Percentiles rank a stretch among this genome's conserved stretches.
Conservation (phyloP, 2,797 vertebrate species). For the Momotus momota region DNA sequence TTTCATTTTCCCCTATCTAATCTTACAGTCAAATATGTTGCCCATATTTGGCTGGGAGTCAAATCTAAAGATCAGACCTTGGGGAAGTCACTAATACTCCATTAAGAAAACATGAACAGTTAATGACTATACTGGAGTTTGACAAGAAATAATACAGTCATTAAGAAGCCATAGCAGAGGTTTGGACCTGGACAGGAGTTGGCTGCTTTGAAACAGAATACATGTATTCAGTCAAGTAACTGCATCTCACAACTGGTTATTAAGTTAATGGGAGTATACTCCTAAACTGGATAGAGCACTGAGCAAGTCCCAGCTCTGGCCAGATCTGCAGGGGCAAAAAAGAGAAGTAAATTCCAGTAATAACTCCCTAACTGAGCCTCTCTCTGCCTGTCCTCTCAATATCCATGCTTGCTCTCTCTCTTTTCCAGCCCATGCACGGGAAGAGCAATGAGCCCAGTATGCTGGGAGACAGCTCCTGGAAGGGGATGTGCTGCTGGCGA, state of each 20-base stretch:
- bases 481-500: background rate
- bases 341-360: background rate
- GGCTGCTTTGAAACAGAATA: constrained; percentile 1
- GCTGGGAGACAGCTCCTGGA: background rate
- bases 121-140: background rate
- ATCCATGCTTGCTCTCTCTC: background rate
- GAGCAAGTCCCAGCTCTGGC: background rate
- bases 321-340: background rate
- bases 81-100: background rate
- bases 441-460: background rate
- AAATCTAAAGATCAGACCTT: background rate
- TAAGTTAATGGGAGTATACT: background rate
- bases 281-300: background rate
- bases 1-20: constrained; percentile 7
- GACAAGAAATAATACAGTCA: background rate
- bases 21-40: background rate
- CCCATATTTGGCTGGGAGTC: background rate
- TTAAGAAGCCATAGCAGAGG: background rate
- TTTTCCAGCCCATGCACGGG: rapidly evolving
- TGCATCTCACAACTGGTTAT: background rate
- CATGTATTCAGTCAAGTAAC: background rate
- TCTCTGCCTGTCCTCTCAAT: background rate
- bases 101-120: background rate
- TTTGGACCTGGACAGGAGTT: background rate
- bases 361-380: background rate